phyloP scores from a whole-genome alignment of 2,888 invertebrate species.

The Ctena decussata region DNA sequence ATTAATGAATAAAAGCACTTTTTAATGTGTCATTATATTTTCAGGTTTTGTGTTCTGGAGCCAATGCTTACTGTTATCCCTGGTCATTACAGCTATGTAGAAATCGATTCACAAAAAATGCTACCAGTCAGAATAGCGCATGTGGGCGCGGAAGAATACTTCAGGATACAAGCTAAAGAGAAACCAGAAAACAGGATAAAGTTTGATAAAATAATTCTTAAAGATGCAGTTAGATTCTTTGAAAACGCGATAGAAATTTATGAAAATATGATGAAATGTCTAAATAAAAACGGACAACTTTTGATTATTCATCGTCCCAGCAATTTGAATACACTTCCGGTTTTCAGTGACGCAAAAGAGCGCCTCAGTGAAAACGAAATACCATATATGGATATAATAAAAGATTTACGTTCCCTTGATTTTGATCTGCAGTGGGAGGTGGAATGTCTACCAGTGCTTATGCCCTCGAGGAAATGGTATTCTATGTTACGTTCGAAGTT shows the following conservation, averaged over 20 bases:
- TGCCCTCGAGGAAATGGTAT: constrained; percentile 83
- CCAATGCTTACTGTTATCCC: constrained; percentile 82
- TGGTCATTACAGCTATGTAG: constrained; percentile 83
- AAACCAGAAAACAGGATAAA: constrained; percentile 64
- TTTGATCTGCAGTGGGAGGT: constrained; percentile 85
- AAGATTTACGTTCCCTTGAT: constrained; percentile 78
- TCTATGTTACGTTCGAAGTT: constrained; percentile 82
- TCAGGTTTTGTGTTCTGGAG: constrained; percentile 82
- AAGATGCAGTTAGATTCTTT: constrained; percentile 82
- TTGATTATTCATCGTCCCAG: constrained; percentile 83
- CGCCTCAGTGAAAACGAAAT: constrained; percentile 80
- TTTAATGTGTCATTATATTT: too few relatives aligned
- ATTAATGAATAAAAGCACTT: too few relatives aligned
- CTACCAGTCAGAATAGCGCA: constrained; percentile 79
- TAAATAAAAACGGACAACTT: constrained; percentile 77
- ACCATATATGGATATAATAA: constrained; percentile 81
- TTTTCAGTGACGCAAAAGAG: constrained; percentile 80
- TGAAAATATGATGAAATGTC: constrained; percentile 77
- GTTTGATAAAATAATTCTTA: constrained; percentile 83
- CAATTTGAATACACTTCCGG: constrained; percentile 82
- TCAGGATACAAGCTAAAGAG: constrained; percentile 67
- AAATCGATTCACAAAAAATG: constrained; percentile 77
- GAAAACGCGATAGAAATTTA: constrained; percentile 79
- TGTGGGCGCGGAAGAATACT: constrained; percentile 84
- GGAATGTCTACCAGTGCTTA: constrained; percentile 81